Conservation (phyloP, 2,113 vertebrate genomes). For the Chaenogobius annularis region DNA sequence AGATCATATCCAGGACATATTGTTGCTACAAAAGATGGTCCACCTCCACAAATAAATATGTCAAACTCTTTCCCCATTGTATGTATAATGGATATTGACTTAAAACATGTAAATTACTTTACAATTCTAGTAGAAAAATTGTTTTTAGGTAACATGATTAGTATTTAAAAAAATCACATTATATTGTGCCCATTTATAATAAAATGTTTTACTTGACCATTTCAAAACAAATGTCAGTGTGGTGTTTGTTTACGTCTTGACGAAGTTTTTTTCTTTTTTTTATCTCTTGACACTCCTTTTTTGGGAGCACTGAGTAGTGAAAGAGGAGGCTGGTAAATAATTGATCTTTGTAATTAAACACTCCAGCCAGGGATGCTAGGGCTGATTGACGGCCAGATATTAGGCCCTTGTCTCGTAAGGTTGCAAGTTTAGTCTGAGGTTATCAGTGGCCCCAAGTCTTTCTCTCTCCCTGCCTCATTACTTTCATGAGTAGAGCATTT, state of each 20-base stretch:
- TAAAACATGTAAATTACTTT: neutral
- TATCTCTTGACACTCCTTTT: constrained; percentile 66
- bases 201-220: neutral
- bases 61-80: neutral
- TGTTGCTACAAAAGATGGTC: neutral
- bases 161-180: neutral
- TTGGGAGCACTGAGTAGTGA: constrained; percentile 75
- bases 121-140: neutral
- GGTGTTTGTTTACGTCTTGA: neutral
- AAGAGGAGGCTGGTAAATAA: constrained; percentile 82
- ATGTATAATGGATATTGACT: neutral
- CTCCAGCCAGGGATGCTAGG: constrained; percentile 77
- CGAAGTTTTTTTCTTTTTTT: constrained; percentile 22
- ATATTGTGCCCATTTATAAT: neutral
- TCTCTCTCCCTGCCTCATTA: constrained; percentile 78
- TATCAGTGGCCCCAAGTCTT: constrained; percentile 80
- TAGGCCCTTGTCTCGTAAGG: constrained; percentile 80
- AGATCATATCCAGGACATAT: constrained; percentile 31
- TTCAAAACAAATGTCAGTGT: neutral
- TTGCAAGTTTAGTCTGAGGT: constrained; percentile 82
- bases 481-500: constrained; percentile 83
- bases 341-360: constrained; percentile 85
- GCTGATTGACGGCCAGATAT: constrained; percentile 83
- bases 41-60: too few relatives aligned
- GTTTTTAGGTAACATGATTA: neutral